These are phyloP conservation scores for Chunga burmeisteri DNA, from an alignment of 2,113 vertebrate genomes.

Conservation along the genomic window DNA sequence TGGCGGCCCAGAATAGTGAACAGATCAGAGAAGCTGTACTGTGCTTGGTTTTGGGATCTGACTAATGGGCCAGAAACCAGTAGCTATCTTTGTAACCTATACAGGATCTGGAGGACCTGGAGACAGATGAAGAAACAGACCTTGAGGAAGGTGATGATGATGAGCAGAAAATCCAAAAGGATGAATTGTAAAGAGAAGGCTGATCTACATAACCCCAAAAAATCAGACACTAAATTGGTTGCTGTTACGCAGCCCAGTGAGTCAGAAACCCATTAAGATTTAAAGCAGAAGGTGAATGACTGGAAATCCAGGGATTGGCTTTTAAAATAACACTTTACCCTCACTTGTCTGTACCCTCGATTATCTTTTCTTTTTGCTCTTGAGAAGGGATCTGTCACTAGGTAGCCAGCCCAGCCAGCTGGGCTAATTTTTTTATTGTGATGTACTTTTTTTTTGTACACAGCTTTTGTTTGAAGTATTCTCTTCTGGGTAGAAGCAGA, in stretches of 20 bases:
- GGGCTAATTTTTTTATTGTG: conserved; percentile 47
- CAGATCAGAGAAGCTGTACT: not conserved
- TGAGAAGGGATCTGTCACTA: conserved; percentile 61
- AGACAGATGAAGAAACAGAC: conserved; percentile 76
- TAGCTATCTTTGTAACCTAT: not conserved
- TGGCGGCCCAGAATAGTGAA: not conserved
- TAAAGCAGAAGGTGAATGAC: conserved; percentile 54
- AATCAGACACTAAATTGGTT: conserved; percentile 64
- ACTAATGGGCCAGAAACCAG: not conserved
- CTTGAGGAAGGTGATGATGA: conserved; percentile 80
- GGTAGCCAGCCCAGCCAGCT: conserved; percentile 44
- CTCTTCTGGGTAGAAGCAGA: conserved; percentile 44
- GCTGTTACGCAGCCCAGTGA: conserved; percentile 33
- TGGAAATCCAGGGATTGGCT: conserved; percentile 66
- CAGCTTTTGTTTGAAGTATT: conserved; percentile 43
- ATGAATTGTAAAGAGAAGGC: conserved; percentile 85
- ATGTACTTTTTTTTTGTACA: conserved; percentile 75
- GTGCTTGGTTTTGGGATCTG: not conserved
- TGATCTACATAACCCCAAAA: conserved; percentile 28
- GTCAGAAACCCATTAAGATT: conserved; percentile 58
- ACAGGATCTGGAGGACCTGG: conserved; percentile 86
- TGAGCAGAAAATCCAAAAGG: conserved; percentile 78
- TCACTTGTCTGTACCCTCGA: conserved; percentile 18
- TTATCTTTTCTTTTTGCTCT: conserved; percentile 39
- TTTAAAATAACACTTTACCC: conserved; percentile 56